A percentile compares a stretch with the other conserved stretches of the same genome.
Evolutionary conservation across 2,888 invertebrate species (phyloP).

Genomic region (Leptopterna dolabrata): DNA sequence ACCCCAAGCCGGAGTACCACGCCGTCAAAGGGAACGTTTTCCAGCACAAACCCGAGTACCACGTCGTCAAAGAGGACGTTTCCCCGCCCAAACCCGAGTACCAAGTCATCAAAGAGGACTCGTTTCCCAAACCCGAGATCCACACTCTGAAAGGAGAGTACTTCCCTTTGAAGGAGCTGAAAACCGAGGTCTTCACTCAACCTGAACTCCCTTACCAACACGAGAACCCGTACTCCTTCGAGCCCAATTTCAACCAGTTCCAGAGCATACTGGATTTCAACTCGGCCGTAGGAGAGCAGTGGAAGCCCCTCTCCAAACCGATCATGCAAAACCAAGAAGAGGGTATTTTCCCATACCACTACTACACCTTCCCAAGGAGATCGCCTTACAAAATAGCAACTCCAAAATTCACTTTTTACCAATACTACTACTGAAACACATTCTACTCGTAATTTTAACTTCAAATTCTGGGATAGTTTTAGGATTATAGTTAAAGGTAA

Average conservation of each 20-base stretch:
- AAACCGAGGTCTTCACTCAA: background rate
- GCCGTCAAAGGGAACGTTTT: background rate
- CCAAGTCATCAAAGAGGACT: background rate
- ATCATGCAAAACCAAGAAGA: slow-evolving; percentile 56
- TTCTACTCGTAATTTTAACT: background rate
- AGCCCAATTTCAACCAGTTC: background rate
- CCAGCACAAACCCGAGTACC: background rate
- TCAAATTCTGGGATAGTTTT: background rate
- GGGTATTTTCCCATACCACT: slow-evolving; percentile 26
- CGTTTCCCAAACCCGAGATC: background rate
- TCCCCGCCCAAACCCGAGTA: background rate
- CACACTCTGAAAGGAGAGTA: slow-evolving; percentile 8
- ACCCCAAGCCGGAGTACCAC: slow-evolving; percentile 4
- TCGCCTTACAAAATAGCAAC: background rate
- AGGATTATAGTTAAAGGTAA: background rate
- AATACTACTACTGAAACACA: background rate
- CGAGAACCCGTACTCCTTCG: slow-evolving; percentile 5
- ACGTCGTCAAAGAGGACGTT: background rate
- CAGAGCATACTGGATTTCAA: slow-evolving; percentile 32
- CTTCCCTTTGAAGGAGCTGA: background rate
- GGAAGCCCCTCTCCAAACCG: slow-evolving; percentile 56
- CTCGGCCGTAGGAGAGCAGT: slow-evolving; percentile 33
- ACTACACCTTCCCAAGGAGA: background rate
- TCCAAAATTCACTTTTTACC: background rate
- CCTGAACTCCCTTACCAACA: slow-evolving; percentile 10